Conservation (phyloP, 2,113 vertebrate genomes). For the Mystacornis crossleyi region DNA sequence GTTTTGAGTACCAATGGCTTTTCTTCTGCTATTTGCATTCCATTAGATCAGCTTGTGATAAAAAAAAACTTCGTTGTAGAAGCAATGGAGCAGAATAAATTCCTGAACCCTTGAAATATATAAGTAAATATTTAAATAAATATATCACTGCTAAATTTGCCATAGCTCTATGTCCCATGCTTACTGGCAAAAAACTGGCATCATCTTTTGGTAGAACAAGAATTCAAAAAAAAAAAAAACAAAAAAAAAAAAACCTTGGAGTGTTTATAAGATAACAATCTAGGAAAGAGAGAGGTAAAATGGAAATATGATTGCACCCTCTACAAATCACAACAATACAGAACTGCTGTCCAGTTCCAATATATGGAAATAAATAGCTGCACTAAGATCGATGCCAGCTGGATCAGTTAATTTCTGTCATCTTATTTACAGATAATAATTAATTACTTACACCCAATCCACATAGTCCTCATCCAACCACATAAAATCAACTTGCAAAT, state of each 20-base stretch:
- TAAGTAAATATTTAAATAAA: neutral
- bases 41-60: neutral
- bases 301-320: neutral
- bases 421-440: neutral
- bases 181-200: neutral
- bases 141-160: neutral
- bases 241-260: neutral
- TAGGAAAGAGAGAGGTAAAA: neutral
- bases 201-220: neutral
- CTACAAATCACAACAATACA: neutral
- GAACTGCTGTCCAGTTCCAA: neutral
- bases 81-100: neutral
- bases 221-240: neutral
- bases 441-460: neutral
- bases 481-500: neutral
- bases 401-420: neutral
- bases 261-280: neutral
- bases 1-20: neutral
- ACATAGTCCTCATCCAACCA: neutral
- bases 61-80: neutral
- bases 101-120: neutral
- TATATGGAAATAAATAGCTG: neutral
- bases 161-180: neutral
- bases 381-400: neutral
- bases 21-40: neutral